Percentiles rank a stretch among this genome's conserved stretches.
Evolutionary conservation across 1,140 invertebrate species (phyloP).

Genomic region (Dreissena polymorpha): DNA sequence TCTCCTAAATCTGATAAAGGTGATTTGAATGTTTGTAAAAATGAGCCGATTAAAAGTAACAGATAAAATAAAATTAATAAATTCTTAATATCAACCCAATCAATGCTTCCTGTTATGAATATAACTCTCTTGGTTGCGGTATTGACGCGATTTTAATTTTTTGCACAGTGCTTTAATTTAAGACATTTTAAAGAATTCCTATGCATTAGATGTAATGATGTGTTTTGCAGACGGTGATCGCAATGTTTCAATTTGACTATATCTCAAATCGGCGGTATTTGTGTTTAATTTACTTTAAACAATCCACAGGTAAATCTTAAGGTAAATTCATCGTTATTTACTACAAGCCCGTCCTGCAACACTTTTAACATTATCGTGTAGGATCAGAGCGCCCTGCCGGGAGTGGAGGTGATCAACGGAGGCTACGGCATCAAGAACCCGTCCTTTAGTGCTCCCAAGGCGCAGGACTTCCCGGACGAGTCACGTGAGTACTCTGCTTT

Average conservation of each 20-base stretch:
- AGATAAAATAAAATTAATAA: background rate
- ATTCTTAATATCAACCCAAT: background rate
- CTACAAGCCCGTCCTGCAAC: too few relatives aligned
- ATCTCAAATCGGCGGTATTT: too few relatives aligned
- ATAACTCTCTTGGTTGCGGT: too few relatives aligned
- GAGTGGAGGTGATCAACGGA: constrained; percentile 50
- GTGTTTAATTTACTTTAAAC: too few relatives aligned
- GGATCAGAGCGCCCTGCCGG: background rate
- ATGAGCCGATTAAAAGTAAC: background rate
- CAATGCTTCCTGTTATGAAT: background rate
- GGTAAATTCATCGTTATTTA: too few relatives aligned
- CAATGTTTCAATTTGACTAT: too few relatives aligned
- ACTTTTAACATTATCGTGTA: background rate
- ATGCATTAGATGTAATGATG: too few relatives aligned
- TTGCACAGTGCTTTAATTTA: too few relatives aligned
- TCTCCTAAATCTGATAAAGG: constrained; percentile 36
- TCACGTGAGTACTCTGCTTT: constrained; percentile 23
- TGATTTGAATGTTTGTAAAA: background rate
- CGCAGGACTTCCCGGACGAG: constrained; percentile 48
- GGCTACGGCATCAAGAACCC: constrained; percentile 55
- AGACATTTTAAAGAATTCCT: too few relatives aligned
- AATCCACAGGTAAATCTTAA: too few relatives aligned
- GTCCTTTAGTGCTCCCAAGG: constrained; percentile 42
- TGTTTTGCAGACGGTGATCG: too few relatives aligned
- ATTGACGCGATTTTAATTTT: too few relatives aligned